Percentiles rank a stretch among this genome's conserved stretches.
Conservation (phyloP, 2,113 vertebrate species). For the Centrocercus urophasianus region DNA sequence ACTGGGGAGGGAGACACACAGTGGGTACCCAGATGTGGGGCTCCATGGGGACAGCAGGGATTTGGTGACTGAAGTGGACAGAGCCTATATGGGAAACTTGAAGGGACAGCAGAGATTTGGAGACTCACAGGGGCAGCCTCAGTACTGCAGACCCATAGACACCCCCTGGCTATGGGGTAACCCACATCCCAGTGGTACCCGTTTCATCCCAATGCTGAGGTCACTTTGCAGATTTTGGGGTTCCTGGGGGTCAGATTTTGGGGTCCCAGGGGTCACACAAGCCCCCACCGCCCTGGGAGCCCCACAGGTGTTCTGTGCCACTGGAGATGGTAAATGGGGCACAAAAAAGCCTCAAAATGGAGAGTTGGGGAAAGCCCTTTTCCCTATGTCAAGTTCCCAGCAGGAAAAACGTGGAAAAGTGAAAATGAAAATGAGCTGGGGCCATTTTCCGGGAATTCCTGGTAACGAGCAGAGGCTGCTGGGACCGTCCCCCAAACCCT, state of each 20-base stretch:
- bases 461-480: accelerated
- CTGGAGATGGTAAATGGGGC: background rate
- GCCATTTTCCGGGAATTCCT: background rate
- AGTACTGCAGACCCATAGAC: background rate
- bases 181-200: background rate
- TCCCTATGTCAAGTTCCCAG: background rate
- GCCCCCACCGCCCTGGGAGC: too few species aligned
- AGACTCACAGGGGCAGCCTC: background rate
- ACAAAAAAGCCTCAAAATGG: background rate
- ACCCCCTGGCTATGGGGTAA: background rate
- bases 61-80: too few species aligned
- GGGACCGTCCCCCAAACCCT: accelerated
- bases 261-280: background rate
- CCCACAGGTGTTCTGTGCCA: background rate
- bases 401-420: background rate
- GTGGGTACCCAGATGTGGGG: background rate
- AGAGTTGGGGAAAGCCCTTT: accelerated
- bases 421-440: background rate
- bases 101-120: background rate
- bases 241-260: background rate
- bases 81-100: too few species aligned
- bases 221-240: background rate
- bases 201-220: background rate
- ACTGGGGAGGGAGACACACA: background rate
- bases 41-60: background rate